Evolutionary conservation across 2,797 vertebrate genomes (phyloP).

Genomic region (Hipposideros larvatus): DNA sequence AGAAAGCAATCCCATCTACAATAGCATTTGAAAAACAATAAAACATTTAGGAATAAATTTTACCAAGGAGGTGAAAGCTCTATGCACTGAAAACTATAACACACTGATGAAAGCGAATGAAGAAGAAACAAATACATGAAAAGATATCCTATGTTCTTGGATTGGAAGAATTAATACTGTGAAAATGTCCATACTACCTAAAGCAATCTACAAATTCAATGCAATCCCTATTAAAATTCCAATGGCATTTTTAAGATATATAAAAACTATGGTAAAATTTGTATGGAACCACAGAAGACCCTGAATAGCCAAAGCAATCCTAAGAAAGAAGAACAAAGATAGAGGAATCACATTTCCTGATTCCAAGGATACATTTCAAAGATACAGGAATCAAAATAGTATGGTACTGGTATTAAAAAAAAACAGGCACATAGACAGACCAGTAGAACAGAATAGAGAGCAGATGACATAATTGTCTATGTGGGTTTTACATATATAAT

Average conservation of each 20-base stretch:
- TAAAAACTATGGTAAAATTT: background rate
- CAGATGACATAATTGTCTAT: background rate
- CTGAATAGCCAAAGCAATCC: background rate
- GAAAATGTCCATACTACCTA: background rate
- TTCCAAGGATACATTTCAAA: background rate
- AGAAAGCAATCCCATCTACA: background rate
- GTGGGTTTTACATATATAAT: background rate
- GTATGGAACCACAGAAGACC: background rate
- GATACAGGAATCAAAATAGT: background rate
- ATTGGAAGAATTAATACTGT: background rate
- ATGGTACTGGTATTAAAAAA: background rate
- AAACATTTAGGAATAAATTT: slow-evolving; percentile 8
- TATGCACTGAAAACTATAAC: background rate
- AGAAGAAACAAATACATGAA: background rate
- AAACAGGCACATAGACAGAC: background rate
- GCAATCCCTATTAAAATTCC: background rate
- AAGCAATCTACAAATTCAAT: background rate
- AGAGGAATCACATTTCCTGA: background rate
- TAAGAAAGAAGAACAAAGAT: background rate
- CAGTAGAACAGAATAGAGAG: background rate
- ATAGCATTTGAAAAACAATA: background rate
- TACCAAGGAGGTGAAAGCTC: background rate
- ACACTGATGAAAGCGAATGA: background rate
- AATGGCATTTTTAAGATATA: background rate
- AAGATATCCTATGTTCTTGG: background rate